phyloP scores from a whole-genome alignment of 2,888 invertebrate genomes.

The Lycaena phlaeas region DNA sequence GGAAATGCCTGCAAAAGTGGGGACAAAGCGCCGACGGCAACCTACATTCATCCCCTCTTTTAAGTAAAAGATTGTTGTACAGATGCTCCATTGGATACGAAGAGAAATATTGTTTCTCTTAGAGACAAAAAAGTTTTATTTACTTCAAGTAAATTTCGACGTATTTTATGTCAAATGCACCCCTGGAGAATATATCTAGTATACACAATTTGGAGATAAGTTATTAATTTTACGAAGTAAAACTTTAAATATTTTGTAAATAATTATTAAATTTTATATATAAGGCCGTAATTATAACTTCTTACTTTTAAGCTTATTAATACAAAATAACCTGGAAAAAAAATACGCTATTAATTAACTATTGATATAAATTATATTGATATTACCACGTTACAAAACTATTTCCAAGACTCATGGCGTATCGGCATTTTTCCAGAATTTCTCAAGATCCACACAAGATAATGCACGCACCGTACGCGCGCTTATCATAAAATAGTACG shows the following conservation, averaged over 20 bases:
- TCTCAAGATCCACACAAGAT: slow-evolving; percentile 19
- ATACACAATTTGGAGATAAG: no score
- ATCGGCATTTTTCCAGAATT: slow-evolving; percentile 18
- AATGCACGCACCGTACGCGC: slow-evolving; percentile 17
- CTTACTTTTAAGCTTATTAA: no score
- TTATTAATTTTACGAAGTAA: no score
- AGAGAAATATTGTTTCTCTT: background rate
- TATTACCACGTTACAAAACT: slow-evolving; percentile 11
- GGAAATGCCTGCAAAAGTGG: slow-evolving; percentile 29
- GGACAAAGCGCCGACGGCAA: slow-evolving; percentile 33
- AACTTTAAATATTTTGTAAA: no score
- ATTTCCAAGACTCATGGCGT: slow-evolving; percentile 12
- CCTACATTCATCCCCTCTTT: slow-evolving; percentile 61
- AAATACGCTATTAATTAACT: no score
- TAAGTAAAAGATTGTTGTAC: slow-evolving; percentile 23
- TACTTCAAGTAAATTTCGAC: background rate
- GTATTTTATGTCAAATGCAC: no score
- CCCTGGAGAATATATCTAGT: no score
- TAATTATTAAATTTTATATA: no score
- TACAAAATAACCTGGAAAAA: no score
- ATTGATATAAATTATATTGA: background rate
- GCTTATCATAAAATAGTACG: slow-evolving; percentile 19
- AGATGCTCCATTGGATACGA: slow-evolving; percentile 30
- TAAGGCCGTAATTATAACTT: no score
- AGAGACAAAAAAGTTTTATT: no score